Conservation (phyloP, 2,888 invertebrate genomes). For the Aspidapion aeneum region DNA sequence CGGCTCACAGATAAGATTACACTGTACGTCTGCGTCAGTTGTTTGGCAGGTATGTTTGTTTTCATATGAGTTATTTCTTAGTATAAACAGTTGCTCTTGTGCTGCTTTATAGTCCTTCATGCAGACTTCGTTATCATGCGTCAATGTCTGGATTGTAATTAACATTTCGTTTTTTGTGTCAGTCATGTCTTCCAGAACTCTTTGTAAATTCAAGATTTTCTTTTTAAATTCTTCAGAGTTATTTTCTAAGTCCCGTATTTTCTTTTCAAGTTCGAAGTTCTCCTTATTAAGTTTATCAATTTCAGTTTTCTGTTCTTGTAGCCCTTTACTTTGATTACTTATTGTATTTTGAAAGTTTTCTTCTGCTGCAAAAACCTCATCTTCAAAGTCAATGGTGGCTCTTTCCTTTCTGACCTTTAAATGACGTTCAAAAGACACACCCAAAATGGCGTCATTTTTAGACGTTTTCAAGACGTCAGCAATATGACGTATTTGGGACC, state of each 20-base stretch:
- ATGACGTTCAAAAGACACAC: too few species aligned
- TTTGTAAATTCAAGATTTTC: not conserved
- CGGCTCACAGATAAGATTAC: not conserved
- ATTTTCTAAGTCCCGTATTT: not conserved
- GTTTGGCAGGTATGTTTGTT: too few species aligned
- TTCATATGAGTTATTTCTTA: not conserved
- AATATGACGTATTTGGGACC: too few species aligned
- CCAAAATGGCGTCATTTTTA: too few species aligned
- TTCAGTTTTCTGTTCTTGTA: not conserved
- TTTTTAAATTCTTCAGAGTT: not conserved
- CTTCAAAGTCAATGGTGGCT: not conserved
- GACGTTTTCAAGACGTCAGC: too few species aligned
- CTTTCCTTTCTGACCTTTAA: not conserved
- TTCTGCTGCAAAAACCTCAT: not conserved
- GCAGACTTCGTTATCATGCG: not conserved
- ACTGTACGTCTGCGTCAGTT: too few species aligned
- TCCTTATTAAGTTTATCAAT: not conserved
- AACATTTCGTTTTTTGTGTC: not conserved
- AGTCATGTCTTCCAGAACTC: not conserved
- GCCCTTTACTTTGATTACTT: not conserved
- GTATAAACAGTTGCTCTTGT: not conserved
- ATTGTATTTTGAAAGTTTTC: not conserved
- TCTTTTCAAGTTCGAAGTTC: not conserved
- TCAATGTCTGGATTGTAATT: not conserved
- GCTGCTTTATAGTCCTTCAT: not conserved